Conservation (phyloP, 2,888 invertebrate genomes). For the Ceriagrion tenellum region DNA sequence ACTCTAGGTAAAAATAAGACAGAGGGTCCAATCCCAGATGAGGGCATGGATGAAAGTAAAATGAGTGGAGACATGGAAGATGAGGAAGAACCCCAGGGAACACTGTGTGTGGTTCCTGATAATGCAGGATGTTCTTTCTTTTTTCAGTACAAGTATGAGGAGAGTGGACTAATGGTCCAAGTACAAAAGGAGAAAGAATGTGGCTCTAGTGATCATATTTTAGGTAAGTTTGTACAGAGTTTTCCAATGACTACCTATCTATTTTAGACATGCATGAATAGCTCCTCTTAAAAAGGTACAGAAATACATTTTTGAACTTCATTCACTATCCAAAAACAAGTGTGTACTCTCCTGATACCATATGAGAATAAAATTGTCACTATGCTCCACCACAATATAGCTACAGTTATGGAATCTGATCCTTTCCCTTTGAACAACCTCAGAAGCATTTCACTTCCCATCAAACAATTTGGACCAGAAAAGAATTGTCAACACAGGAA, state of each 20-base stretch:
- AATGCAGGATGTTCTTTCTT: constrained; percentile 78
- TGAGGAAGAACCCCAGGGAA: constrained; percentile 74
- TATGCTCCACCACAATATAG: too few relatives aligned
- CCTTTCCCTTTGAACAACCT: too few relatives aligned
- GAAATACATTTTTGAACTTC: too few relatives aligned
- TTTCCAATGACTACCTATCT: too few relatives aligned
- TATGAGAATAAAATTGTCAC: too few relatives aligned
- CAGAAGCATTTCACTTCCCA: too few relatives aligned
- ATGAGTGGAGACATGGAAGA: constrained; percentile 71
- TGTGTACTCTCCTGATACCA: too few relatives aligned
- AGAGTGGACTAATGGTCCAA: constrained; percentile 76
- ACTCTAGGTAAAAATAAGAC: background rate
- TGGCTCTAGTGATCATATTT: constrained; percentile 77
- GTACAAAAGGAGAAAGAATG: constrained; percentile 78
- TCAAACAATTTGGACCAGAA: too few relatives aligned
- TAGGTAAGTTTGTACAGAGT: constrained; percentile 75
- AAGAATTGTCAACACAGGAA: too few relatives aligned
- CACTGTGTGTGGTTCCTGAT: constrained; percentile 77
- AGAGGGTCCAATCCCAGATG: constrained; percentile 72
- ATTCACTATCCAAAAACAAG: too few relatives aligned
- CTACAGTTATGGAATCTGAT: too few relatives aligned
- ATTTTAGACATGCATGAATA: too few relatives aligned
- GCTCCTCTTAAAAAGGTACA: background rate
- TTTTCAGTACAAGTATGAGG: constrained; percentile 78
- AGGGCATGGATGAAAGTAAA: constrained; percentile 73